These are phyloP conservation scores for Diplosoma virens DNA, from an alignment of 23 tunicate species.

Conservation along the genomic window DNA sequence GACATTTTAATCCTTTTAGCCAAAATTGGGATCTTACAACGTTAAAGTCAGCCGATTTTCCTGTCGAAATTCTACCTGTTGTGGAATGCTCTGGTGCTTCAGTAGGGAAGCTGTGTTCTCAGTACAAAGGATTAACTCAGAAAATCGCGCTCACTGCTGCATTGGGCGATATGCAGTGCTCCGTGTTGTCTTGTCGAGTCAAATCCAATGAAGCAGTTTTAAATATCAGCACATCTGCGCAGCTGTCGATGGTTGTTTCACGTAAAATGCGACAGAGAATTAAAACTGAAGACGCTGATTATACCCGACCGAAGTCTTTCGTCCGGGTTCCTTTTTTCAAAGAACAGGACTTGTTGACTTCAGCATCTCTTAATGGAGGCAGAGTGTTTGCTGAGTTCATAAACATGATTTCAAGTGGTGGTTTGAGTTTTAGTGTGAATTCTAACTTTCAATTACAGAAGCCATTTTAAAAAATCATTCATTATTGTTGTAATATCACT, in stretches of 20 bases:
- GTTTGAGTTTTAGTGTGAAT: too few relatives aligned
- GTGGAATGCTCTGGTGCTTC: slow-evolving; percentile 46
- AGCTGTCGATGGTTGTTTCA: slow-evolving; percentile 39
- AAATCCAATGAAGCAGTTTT: slow-evolving; percentile 48
- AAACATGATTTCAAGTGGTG: too few relatives aligned
- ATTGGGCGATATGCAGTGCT: slow-evolving; percentile 92
- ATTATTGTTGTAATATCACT: too few relatives aligned
- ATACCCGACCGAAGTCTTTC: slow-evolving; percentile 28
- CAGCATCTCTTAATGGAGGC: slow-evolving; percentile 89
- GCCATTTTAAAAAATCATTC: too few relatives aligned
- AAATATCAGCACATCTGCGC: slow-evolving; percentile 85
- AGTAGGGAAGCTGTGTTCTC: slow-evolving; percentile 27
- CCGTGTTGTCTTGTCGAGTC: slow-evolving; percentile 68
- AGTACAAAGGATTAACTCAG: slow-evolving; percentile 39
- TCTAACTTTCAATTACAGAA: too few relatives aligned
- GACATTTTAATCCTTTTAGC: slow-evolving; percentile 42
- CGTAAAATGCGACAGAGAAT: too few relatives aligned
- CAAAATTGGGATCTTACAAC: slow-evolving; percentile 51
- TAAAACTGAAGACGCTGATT: too few relatives aligned
- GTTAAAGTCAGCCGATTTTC: slow-evolving; percentile 51
- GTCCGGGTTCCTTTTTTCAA: slow-evolving; percentile 66
- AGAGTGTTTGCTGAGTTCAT: slow-evolving; percentile 60
- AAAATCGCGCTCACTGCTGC: slow-evolving; percentile 47
- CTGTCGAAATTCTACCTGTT: slow-evolving; percentile 54
- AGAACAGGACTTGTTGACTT: slow-evolving; percentile 35